These are phyloP conservation scores for Sarcophaga rosellei DNA, from an alignment of 2,888 invertebrate genomes.

Conservation along the genomic window DNA sequence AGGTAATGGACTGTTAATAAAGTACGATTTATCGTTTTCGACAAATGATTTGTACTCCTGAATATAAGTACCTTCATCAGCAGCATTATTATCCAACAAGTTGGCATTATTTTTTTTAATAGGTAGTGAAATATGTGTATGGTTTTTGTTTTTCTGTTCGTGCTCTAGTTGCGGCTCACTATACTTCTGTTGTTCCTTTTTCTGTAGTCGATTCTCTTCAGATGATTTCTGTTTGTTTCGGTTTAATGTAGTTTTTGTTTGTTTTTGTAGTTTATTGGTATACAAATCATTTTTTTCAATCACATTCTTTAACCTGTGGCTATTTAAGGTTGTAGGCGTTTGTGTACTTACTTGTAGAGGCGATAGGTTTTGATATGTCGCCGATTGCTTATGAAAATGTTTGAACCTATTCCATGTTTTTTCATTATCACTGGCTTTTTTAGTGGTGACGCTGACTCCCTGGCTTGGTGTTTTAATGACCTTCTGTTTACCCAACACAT, in stretches of 20 bases:
- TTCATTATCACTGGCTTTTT: not conserved
- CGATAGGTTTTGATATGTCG: not conserved
- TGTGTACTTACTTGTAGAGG: not conserved
- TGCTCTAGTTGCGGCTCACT: not conserved
- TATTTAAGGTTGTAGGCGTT: not conserved
- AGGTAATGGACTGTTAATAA: conserved; percentile 15
- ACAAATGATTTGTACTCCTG: conserved; percentile 64
- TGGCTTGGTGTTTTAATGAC: conserved; percentile 33
- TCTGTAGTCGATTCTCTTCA: not conserved
- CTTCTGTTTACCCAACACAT: conserved; percentile 13
- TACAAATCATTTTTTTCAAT: not conserved
- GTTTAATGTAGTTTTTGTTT: not conserved
- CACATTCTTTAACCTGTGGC: not conserved
- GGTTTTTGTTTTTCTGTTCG: not conserved
- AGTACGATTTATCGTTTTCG: conserved; percentile 39
- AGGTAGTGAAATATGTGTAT: not conserved
- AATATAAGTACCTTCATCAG: conserved; percentile 45
- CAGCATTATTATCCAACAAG: conserved; percentile 20
- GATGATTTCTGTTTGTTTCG: not conserved
- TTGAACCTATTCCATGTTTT: not conserved
- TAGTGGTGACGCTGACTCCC: not conserved
- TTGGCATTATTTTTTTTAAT: not conserved
- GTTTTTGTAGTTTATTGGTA: conserved; percentile 7
- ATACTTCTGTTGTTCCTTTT: not conserved
- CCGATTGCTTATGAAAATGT: not conserved